Evolutionary conservation across 2,113 vertebrate genomes (phyloP).

Genomic region (Haliaeetus leucogaster): DNA sequence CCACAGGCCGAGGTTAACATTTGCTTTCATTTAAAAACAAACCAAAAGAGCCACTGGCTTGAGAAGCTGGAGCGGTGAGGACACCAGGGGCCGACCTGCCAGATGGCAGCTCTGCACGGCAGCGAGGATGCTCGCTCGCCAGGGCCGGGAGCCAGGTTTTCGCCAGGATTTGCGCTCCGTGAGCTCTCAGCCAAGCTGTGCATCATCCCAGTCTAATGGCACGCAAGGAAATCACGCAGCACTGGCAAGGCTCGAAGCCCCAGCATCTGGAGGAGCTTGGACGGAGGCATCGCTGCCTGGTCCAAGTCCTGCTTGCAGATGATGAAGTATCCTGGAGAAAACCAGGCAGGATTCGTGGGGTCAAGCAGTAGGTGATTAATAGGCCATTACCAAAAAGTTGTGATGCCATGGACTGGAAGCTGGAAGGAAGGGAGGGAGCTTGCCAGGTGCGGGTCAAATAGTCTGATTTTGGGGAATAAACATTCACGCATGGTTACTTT

Average conservation of each 20-base stretch:
- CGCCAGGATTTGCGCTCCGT: neutral
- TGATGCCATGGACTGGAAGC: neutral
- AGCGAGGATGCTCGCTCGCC: accelerated
- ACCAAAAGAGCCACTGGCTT: neutral
- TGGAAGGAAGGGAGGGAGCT: neutral
- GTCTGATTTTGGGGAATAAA: neutral
- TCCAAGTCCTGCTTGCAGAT: slow-evolving; percentile 11
- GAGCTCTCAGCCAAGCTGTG: neutral
- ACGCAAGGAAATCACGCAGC: neutral
- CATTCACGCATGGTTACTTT: neutral
- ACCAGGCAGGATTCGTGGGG: neutral
- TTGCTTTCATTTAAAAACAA: neutral
- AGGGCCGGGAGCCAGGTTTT: neutral
- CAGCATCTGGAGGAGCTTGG: neutral
- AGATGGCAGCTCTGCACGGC: neutral
- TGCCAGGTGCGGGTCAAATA: neutral
- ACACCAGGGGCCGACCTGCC: neutral
- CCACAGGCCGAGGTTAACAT: neutral
- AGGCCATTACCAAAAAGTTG: neutral
- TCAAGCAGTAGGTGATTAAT: slow-evolving; percentile 5
- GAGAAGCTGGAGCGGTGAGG: neutral
- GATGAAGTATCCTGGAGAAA: neutral
- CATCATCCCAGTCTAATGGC: neutral
- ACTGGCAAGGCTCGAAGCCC: neutral
- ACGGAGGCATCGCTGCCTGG: neutral